Evolutionary conservation across 2,797 vertebrate species (phyloP).

Genomic region (Euphonia xanthogaster): DNA sequence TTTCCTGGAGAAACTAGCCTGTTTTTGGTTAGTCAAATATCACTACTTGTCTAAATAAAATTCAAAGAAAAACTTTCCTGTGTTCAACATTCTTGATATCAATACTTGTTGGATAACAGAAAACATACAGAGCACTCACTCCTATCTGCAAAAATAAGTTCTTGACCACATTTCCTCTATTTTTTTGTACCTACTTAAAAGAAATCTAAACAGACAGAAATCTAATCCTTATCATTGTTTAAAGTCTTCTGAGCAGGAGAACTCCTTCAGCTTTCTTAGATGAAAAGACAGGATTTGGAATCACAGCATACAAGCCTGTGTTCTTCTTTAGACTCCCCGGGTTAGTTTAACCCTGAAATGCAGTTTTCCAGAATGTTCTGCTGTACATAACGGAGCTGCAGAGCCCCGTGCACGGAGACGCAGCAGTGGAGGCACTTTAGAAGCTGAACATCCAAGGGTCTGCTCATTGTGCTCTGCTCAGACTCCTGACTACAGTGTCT

Average conservation of each 20-base stretch:
- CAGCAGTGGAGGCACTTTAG: background rate
- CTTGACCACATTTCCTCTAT: background rate
- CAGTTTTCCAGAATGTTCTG: background rate
- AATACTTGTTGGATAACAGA: background rate
- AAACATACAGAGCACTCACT: background rate
- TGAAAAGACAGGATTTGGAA: slow-evolving; percentile 6
- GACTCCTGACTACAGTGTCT: background rate
- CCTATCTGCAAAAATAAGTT: background rate
- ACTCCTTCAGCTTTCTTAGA: slow-evolving; percentile 20
- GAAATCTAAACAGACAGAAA: slow-evolving; percentile 1
- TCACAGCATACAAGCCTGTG: background rate
- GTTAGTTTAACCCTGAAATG: background rate
- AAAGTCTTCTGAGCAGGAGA: slow-evolving; percentile 22
- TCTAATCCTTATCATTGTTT: background rate
- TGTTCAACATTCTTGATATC: background rate
- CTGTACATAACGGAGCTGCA: rapidly evolving
- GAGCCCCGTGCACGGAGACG: background rate
- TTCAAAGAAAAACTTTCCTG: background rate
- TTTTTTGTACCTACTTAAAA: background rate
- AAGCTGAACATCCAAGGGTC: background rate
- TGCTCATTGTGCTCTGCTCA: background rate
- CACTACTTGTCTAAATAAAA: background rate
- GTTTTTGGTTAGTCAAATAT: background rate
- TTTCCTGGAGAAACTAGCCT: slow-evolving; percentile 1
- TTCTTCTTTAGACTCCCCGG: background rate